Evolutionary conservation across 2,113 vertebrate species (phyloP).

Genomic region (Gnathonemus longibarbis): DNA sequence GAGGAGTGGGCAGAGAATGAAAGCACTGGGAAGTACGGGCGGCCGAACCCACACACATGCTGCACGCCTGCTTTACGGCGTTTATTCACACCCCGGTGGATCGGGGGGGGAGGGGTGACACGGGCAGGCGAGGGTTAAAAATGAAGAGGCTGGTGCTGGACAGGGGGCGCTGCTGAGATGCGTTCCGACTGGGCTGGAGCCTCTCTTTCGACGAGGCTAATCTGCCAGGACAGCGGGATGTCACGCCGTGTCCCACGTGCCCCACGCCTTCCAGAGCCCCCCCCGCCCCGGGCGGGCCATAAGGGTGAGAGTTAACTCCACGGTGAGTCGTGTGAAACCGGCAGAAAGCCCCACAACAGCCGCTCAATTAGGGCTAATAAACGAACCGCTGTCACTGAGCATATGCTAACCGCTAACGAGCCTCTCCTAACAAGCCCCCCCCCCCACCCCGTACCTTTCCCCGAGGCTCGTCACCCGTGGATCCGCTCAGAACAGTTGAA

Average conservation of each 20-base stretch:
- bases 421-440: not conserved
- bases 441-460: not conserved
- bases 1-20: constrained; percentile 61
- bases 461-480: not conserved
- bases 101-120: not conserved
- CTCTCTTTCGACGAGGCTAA: not conserved
- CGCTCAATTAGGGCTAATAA: not conserved
- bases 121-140: not conserved
- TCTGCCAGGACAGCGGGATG: not conserved
- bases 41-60: constrained; percentile 36
- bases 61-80: constrained; percentile 5
- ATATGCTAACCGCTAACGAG: not conserved
- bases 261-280: not conserved
- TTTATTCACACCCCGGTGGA: constrained; percentile 41
- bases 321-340: not conserved
- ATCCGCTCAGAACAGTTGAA: not conserved
- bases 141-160: not conserved
- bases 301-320: not conserved
- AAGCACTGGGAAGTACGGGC: constrained; percentile 61
- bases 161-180: not conserved
- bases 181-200: not conserved
- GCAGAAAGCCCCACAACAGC: not conserved
- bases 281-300: not conserved
- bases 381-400: not conserved
- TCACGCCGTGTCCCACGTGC: not conserved